These are phyloP conservation scores for Axis porcinus DNA, from an alignment of 2,113 vertebrate species.

Conservation along the genomic window DNA sequence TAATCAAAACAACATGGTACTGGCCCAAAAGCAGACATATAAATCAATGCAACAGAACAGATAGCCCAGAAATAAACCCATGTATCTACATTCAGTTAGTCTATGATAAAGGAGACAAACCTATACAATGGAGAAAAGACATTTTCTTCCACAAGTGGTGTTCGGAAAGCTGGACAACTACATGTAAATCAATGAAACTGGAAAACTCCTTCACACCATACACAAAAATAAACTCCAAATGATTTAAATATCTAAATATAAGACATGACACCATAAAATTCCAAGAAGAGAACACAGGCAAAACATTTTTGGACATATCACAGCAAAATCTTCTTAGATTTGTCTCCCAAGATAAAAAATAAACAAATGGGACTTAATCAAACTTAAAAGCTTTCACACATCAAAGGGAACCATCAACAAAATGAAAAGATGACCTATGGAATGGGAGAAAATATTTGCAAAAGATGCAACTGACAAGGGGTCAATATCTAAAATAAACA, in stretches of 20 bases:
- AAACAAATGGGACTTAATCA: neutral
- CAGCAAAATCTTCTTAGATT: neutral
- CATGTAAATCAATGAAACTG: neutral
- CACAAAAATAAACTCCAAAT: neutral
- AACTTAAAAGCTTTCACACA: neutral
- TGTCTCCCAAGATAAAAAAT: neutral
- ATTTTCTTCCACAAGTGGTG: neutral
- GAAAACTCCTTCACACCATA: neutral
- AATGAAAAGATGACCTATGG: neutral
- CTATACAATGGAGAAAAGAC: neutral
- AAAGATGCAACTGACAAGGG: neutral
- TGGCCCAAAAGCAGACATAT: neutral
- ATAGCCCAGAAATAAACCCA: neutral
- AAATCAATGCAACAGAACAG: neutral
- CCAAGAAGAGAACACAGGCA: neutral
- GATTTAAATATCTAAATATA: neutral
- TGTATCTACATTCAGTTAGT: neutral
- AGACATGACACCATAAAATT: neutral
- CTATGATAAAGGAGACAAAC: neutral
- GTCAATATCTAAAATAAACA: neutral
- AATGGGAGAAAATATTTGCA: neutral
- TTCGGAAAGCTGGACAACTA: neutral
- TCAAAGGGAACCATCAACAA: neutral
- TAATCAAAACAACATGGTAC: neutral
- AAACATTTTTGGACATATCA: neutral